Percentiles rank a stretch among this genome's conserved stretches.
Conservation (phyloP, 2,888 invertebrate genomes). For the Leptarthrus brevirostris region DNA sequence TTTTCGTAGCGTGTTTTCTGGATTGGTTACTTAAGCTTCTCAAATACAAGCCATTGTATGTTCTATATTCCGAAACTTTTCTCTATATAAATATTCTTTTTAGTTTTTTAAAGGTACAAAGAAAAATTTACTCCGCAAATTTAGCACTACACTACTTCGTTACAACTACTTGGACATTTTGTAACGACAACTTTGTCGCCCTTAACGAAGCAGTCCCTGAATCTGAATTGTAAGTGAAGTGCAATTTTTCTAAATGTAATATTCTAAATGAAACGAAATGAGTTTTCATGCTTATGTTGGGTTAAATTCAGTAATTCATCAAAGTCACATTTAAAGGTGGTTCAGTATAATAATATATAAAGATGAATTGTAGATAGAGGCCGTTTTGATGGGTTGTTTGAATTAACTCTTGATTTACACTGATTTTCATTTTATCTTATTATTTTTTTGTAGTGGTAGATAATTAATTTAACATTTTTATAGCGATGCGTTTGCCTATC, state of each 20-base stretch:
- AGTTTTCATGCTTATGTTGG: not conserved
- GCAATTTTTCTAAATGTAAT: too few relatives aligned
- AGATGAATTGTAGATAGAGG: too few relatives aligned
- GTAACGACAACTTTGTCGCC: conserved; percentile 72
- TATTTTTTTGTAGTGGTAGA: conserved; percentile 30
- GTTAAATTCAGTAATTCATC: not conserved
- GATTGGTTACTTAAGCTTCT: conserved; percentile 75
- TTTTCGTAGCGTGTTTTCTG: conserved; percentile 81
- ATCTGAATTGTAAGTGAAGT: conserved; percentile 67
- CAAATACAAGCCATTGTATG: conserved; percentile 80
- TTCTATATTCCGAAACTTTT: conserved; percentile 13
- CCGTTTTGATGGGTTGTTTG: too few relatives aligned
- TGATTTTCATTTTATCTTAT: not conserved
- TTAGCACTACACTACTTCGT: conserved; percentile 80
- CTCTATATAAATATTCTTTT: conserved; percentile 44
- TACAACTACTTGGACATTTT: conserved; percentile 81
- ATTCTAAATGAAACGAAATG: not conserved
- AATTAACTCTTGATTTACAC: too few relatives aligned
- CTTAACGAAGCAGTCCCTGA: conserved; percentile 70
- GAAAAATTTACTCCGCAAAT: conserved; percentile 82
- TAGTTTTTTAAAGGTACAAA: conserved; percentile 83
- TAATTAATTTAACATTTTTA: too few relatives aligned
- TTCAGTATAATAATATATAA: too few relatives aligned
- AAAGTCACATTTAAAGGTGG: not conserved
- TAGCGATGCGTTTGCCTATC: conserved; percentile 57